Conservation (phyloP, 2,888 invertebrate genomes). For the Stenotaenia linearis region DNA sequence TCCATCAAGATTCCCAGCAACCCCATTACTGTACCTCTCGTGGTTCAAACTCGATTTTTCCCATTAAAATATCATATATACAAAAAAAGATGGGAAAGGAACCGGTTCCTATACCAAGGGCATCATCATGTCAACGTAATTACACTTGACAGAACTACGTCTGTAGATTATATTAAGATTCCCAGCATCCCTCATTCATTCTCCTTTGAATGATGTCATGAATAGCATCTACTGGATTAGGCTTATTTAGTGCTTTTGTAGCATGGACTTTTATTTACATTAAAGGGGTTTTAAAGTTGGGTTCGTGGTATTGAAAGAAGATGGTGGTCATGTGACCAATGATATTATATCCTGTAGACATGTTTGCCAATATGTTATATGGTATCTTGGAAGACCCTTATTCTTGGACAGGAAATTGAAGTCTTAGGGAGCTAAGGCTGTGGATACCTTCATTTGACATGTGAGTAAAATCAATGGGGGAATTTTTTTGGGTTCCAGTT, state of each 20-base stretch:
- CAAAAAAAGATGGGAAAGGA: too few relatives aligned
- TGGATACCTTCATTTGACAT: neutral
- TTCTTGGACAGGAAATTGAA: slow-evolving; percentile 14
- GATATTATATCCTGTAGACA: neutral
- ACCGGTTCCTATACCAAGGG: neutral
- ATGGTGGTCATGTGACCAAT: neutral
- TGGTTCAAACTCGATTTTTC: too few relatives aligned
- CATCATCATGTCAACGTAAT: neutral
- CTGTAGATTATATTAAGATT: slow-evolving; percentile 1
- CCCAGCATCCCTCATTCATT: slow-evolving; percentile 1
- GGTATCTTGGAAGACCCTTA: neutral
- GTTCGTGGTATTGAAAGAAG: neutral
- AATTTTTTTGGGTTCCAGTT: neutral
- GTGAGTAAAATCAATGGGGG: neutral
- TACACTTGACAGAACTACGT: neutral
- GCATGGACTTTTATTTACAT: neutral
- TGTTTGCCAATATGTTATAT: slow-evolving; percentile 11
- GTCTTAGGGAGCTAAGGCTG: neutral
- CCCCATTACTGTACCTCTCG: too few relatives aligned
- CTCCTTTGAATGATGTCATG: neutral
- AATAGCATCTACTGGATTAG: neutral
- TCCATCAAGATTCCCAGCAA: too few relatives aligned
- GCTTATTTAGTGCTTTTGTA: neutral
- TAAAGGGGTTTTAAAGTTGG: neutral
- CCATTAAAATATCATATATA: too few relatives aligned